Evolutionary conservation across 2,113 vertebrate genomes (phyloP), one percentile per base, ranked within the genome.

Genomic region (Aix galericulata): DNA sequence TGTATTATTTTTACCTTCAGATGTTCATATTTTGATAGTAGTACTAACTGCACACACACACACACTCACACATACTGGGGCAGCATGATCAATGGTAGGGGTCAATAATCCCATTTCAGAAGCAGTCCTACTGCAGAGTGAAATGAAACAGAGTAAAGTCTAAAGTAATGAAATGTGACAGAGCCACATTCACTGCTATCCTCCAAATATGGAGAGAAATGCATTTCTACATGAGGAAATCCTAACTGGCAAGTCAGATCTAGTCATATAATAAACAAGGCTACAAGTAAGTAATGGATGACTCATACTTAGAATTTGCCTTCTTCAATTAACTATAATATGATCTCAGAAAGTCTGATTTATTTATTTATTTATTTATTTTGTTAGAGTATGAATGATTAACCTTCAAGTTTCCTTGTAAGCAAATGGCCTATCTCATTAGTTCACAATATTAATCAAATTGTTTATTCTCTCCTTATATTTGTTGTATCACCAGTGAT

Each of bases 251-350:
- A 95, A 94, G 87, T 95, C 93, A 92, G 69, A 84, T 78, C 68
- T 42, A 81, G 56, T 86, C 79, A 32, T 48, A 72, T 46, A 75
- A 84, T 76, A 96, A 95, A 95, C 95, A 96, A 82, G 67, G 59
- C 68, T 91, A 73, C 91, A 92, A 66, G n/a, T 91, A 96, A 97
- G 95, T 86, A 97, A 92, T 84, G 26, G 38, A 93, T 97, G 96
- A 96, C 56, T 94, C 91, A 78, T 75, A 89, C 89, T 86, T 42
- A 91, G 76, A 95, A 97, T 88, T 95, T 58, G 80, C 88, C 93
- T 96, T 94, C 95, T 97, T 95, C 97, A 98, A 93, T 97, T 97
- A 96, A 85, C 86, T 78, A 40, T 95, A 97, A 98, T 91, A 95
- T 63, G 76, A 96, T 94, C 93, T 95, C 90, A 89, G 76, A 94